Evolutionary conservation across 2,888 invertebrate species (phyloP).

Genomic region (Melipona bicolor): DNA sequence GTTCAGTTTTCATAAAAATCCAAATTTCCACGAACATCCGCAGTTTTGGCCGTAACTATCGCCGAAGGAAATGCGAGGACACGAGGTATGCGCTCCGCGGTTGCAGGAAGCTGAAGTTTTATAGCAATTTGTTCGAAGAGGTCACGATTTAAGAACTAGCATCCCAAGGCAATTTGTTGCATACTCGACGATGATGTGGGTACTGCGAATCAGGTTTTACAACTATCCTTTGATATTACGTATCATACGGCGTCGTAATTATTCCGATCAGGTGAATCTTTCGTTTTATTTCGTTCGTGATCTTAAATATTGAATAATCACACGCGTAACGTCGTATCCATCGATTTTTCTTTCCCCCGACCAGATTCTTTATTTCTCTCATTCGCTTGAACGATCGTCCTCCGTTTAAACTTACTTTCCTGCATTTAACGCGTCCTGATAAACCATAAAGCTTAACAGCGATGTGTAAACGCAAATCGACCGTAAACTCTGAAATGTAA

Average conservation of each 20-base stretch:
- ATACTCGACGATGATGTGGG: neutral
- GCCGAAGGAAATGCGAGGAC: conserved; percentile 14
- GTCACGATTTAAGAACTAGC: conserved; percentile 11
- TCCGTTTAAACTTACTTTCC: neutral
- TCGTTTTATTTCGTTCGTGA: conserved; percentile 4
- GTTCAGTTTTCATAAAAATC: neutral
- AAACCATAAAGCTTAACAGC: neutral
- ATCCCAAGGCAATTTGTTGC: conserved; percentile 2
- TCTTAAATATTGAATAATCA: neutral
- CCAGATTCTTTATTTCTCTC: neutral
- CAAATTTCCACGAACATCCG: neutral
- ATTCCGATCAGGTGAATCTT: neutral
- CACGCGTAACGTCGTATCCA: neutral
- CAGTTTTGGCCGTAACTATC: neutral
- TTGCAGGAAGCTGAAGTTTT: conserved; percentile 24
- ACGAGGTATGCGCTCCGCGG: neutral
- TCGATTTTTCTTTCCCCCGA: neutral
- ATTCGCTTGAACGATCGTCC: neutral
- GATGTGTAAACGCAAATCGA: neutral
- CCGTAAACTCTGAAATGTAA: neutral
- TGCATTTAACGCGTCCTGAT: neutral
- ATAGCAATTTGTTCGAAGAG: conserved; percentile 11
- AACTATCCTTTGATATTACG: conserved; percentile 9
- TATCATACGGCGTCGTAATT: conserved; percentile 16
- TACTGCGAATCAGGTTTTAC: conserved; percentile 32